phyloP scores from a whole-genome alignment of 2,797 vertebrate species.

The Fringilla coelebs region DNA sequence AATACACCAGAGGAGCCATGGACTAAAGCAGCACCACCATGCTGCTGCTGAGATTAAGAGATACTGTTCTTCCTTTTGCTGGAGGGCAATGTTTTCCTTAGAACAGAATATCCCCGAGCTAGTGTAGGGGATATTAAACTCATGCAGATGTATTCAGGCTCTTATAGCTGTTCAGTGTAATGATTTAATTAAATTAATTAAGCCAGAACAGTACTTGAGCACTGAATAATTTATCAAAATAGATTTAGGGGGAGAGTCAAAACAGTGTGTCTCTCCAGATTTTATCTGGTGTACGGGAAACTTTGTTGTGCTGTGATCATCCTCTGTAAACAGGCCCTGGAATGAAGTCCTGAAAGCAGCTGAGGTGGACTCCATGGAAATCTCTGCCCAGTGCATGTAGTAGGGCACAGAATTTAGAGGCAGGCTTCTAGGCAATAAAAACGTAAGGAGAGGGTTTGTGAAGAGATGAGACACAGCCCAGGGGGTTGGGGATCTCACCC shows the following conservation, averaged over 20 bases:
- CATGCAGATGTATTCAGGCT: conserved; percentile 42
- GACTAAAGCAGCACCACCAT: background rate
- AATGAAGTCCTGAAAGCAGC: background rate
- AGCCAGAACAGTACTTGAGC: conserved; percentile 33
- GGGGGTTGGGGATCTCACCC: background rate
- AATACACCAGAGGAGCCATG: background rate
- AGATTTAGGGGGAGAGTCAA: conserved; percentile 21
- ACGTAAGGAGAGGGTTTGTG: rapidly evolving
- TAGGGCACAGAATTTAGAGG: background rate
- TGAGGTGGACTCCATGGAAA: background rate
- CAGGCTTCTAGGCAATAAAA: background rate
- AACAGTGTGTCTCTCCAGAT: background rate
- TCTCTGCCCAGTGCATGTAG: background rate
- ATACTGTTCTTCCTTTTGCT: background rate
- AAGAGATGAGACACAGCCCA: background rate
- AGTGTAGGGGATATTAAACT: background rate
- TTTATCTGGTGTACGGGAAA: background rate
- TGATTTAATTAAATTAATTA: conserved; percentile 65
- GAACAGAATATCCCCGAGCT: conserved; percentile 15
- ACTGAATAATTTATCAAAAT: conserved; percentile 58
- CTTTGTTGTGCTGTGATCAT: background rate
- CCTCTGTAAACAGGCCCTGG: background rate
- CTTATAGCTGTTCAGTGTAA: conserved; percentile 25
- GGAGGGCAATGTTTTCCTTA: conserved; percentile 20
- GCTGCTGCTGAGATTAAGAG: background rate